phyloP scores from a whole-genome alignment of 1,140 invertebrate genomes.

The Colletes gigas region DNA sequence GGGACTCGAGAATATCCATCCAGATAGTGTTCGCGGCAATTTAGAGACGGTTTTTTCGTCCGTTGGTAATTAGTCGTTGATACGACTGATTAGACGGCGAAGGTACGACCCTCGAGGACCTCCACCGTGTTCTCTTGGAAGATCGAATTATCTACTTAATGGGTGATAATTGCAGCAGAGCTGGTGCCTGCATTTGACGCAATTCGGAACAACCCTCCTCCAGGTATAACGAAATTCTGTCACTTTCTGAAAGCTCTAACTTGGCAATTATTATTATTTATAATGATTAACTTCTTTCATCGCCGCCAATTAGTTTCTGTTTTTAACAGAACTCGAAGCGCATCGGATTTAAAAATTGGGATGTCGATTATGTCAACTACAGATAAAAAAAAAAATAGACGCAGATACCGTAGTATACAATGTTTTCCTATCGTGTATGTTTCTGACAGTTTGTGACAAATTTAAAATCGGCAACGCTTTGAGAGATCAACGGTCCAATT shows the following conservation, averaged over 20 bases:
- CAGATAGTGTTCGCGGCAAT: background rate
- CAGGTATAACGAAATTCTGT: constrained; percentile 19
- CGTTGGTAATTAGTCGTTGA: constrained; percentile 51
- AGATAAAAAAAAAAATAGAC: no score
- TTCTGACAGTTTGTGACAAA: no score
- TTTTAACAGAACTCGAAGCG: no score
- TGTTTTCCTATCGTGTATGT: no score
- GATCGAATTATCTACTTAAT: constrained; percentile 69
- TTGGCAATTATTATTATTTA: no score
- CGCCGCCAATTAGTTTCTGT: no score
- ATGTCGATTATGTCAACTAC: no score
- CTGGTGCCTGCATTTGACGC: constrained; percentile 52
- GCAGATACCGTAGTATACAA: no score
- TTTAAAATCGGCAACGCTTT: background rate
- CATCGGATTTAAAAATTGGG: no score
- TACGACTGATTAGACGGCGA: constrained; percentile 44
- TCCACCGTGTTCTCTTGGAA: constrained; percentile 44
- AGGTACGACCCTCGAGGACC: constrained; percentile 46
- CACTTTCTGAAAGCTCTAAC: background rate
- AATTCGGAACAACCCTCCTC: constrained; percentile 19
- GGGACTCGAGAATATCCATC: no score
- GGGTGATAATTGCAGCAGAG: constrained; percentile 66
- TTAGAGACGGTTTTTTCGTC: constrained; percentile 14
- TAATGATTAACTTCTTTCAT: background rate
- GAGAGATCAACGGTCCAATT: no score